Conservation (phyloP, 2,797 vertebrate genomes). For the Agapornis canus region DNA sequence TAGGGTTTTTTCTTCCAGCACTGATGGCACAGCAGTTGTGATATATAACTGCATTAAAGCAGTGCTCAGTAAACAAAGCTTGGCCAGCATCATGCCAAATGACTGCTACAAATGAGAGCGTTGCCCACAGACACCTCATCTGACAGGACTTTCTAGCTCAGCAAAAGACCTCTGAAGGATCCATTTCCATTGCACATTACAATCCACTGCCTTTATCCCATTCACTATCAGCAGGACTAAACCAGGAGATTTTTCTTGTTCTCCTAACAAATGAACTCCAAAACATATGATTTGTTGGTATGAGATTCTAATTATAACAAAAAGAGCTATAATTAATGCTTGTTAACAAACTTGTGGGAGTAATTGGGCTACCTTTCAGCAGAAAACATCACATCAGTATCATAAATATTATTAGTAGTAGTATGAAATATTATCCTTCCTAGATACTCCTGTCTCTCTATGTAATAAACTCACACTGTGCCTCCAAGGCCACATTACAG, state of each 20-base stretch:
- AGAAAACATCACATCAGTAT: neutral
- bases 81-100: neutral
- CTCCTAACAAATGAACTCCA: neutral
- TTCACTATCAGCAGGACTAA: neutral
- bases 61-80: neutral
- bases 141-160: neutral
- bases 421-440: neutral
- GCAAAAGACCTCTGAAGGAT: neutral
- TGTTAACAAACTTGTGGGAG: neutral
- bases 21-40: neutral
- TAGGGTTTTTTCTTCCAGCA: neutral
- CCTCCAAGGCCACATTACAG: neutral
- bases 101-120: neutral
- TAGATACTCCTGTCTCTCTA: neutral
- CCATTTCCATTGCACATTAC: neutral
- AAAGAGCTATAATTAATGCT: neutral
- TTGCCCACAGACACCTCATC: neutral
- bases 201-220: neutral
- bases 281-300: neutral
- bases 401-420: neutral
- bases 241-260: neutral
- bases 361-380: neutral
- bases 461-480: neutral
- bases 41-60: neutral
- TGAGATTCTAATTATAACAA: neutral